Evolutionary conservation across 2,113 vertebrate species (phyloP).

Genomic region (Peromyscus leucopus): DNA sequence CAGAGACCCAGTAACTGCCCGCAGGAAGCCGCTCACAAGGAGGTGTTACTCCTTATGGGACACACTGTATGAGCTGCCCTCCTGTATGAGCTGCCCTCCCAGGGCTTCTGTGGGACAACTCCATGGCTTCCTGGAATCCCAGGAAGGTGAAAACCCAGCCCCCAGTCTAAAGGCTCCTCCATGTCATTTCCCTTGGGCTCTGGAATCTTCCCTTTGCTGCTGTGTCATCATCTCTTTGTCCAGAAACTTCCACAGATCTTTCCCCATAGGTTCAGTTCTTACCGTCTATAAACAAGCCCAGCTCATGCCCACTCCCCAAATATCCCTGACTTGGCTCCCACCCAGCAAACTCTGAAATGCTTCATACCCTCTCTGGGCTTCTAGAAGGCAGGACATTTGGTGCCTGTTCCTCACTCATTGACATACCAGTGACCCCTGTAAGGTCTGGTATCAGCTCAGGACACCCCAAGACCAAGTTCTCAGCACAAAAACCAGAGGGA

Average conservation of each 20-base stretch:
- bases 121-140: neutral
- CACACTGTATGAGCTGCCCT: neutral
- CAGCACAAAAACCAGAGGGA: neutral
- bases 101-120: neutral
- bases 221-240: neutral
- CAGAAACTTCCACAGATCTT: neutral
- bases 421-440: neutral
- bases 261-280: neutral
- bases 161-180: neutral
- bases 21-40: neutral
- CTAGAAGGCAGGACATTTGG: neutral
- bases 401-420: too few species aligned
- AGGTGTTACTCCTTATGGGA: neutral
- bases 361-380: neutral
- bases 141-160: too few species aligned
- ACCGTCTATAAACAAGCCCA: too few species aligned
- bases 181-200: too few species aligned
- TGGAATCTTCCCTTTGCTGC: neutral
- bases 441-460: neutral
- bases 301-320: rapidly evolving
- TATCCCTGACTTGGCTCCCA: too few species aligned
- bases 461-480: neutral
- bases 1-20: too few species aligned
- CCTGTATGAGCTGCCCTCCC: neutral
- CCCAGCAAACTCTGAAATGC: neutral